A percentile compares a stretch with the other conserved stretches of the same genome.
Evolutionary conservation across 2,113 vertebrate species (phyloP).

Genomic region (Climacteris rufus): DNA sequence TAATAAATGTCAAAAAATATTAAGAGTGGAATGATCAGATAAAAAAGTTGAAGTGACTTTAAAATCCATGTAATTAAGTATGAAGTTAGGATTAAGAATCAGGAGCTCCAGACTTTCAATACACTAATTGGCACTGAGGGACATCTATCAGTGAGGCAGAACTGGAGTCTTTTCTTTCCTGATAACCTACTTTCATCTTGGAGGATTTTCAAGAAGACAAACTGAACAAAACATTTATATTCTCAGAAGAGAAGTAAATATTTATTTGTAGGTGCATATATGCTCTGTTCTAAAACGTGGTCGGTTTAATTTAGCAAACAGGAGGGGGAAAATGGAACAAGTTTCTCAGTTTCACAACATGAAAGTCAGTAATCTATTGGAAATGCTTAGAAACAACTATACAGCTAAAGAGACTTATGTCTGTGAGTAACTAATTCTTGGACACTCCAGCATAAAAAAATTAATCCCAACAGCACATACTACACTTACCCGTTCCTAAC

Average conservation of each 20-base stretch:
- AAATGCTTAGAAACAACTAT: not conserved
- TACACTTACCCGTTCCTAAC: not conserved
- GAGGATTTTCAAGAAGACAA: not conserved
- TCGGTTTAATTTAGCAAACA: not conserved
- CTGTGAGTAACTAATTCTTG: not conserved
- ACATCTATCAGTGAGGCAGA: not conserved
- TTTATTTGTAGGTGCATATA: not conserved
- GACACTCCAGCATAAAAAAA: not conserved
- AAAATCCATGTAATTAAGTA: not conserved
- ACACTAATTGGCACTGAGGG: not conserved
- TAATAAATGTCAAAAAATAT: not conserved
- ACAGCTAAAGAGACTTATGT: not conserved
- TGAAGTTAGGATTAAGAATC: not conserved
- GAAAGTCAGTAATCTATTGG: not conserved
- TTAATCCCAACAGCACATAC: not conserved
- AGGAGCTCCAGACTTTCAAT: not conserved
- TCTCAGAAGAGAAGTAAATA: not conserved
- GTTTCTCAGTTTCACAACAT: not conserved
- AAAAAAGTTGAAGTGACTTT: not conserved
- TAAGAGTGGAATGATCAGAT: not conserved
- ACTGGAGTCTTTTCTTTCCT: not conserved
- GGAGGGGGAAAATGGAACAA: not conserved
- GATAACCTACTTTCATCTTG: not conserved
- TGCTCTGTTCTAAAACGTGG: not conserved
- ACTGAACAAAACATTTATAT: not conserved